Conservation (phyloP, 1,140 invertebrate species). For the Drosophila nebulosa region DNA sequence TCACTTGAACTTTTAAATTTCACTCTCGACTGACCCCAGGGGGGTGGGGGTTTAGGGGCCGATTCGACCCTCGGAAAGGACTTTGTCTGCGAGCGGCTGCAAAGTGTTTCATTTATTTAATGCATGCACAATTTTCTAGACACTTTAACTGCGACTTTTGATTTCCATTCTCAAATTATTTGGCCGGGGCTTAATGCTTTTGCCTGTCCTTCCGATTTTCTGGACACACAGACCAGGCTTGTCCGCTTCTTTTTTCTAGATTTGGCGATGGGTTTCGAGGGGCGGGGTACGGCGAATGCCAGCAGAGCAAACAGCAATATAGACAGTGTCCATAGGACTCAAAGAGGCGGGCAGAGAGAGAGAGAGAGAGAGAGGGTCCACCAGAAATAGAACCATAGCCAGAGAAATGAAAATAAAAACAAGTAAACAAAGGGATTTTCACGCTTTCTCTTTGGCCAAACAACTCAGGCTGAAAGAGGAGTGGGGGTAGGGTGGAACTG, state of each 20-base stretch:
- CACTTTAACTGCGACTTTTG: constrained; percentile 74
- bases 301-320: constrained; percentile 25
- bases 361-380: too few relatives aligned
- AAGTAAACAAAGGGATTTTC: constrained; percentile 74
- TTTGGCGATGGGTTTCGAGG: too few relatives aligned
- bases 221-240: not conserved
- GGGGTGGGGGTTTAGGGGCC: not conserved
- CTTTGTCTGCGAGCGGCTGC: constrained; percentile 31
- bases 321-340: constrained; percentile 46
- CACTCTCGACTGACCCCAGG: constrained; percentile 14
- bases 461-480: not conserved
- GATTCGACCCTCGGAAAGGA: constrained; percentile 49
- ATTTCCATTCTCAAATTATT: constrained; percentile 54
- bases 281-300: too few relatives aligned
- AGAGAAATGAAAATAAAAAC: constrained; percentile 74
- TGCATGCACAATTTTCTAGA: constrained; percentile 78
- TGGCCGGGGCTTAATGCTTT: constrained; percentile 40
- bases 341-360: not conserved
- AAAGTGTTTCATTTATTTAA: constrained; percentile 78
- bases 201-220: constrained; percentile 22
- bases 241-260: too few relatives aligned
- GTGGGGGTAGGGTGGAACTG: not conserved
- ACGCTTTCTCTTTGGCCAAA: constrained; percentile 46
- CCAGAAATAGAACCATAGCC: constrained; percentile 22
- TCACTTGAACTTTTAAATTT: constrained; percentile 55